phyloP scores from a whole-genome alignment of 2,797 vertebrate species.

The Chiroxiphia lanceolata region DNA sequence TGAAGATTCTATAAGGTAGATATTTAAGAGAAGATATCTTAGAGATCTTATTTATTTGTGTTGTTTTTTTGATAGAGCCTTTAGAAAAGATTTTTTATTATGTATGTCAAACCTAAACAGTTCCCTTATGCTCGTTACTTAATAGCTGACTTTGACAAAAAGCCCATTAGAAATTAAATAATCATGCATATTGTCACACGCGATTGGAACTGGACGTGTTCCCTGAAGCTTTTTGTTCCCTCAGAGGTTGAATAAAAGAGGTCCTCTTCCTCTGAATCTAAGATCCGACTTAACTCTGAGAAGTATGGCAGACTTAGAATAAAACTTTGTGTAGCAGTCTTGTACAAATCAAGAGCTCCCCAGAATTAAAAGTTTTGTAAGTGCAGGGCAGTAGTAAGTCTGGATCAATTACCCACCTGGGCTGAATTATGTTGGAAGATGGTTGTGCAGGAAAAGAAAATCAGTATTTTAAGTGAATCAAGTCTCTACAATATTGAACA shows the following conservation, averaged over 20 bases:
- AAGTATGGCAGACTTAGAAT: neutral
- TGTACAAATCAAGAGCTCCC: neutral
- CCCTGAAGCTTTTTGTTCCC: neutral
- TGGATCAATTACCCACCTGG: neutral
- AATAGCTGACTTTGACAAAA: neutral
- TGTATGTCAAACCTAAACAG: neutral
- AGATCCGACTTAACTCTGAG: neutral
- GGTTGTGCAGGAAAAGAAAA: neutral
- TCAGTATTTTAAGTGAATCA: neutral
- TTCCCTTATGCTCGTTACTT: rapidly evolving
- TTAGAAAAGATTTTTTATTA: neutral
- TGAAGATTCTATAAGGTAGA: neutral
- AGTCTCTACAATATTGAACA: neutral
- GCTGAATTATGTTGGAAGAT: neutral
- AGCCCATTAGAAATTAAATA: neutral
- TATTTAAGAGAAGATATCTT: neutral
- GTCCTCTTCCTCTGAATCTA: neutral
- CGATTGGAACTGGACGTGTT: neutral
- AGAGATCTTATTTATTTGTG: neutral
- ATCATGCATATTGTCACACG: neutral
- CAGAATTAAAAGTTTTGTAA: neutral
- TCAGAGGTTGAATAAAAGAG: neutral
- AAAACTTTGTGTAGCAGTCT: neutral
- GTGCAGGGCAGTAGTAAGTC: neutral
- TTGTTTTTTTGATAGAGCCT: neutral